Conservation (phyloP, 2,888 invertebrate genomes). For the Malachius bipustulatus region DNA sequence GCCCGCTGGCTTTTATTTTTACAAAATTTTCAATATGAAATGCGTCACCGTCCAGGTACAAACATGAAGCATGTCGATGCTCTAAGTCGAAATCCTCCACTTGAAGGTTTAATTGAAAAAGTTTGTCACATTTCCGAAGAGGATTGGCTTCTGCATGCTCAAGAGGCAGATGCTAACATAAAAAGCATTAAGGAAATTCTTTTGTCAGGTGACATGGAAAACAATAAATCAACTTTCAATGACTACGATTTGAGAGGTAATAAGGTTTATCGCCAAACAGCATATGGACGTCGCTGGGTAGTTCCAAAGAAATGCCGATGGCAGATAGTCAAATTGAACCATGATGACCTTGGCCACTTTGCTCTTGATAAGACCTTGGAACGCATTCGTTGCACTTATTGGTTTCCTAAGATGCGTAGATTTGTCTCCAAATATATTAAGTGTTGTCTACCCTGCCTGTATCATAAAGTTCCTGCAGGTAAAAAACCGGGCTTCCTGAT, state of each 20-base stretch:
- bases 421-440: slow-evolving; percentile 10
- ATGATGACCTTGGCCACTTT: slow-evolving; percentile 25
- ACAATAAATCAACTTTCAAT: slow-evolving; percentile 16
- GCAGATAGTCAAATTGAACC: slow-evolving; percentile 18
- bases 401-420: slow-evolving; percentile 23
- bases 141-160: slow-evolving; percentile 16
- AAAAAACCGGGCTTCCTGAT: slow-evolving; percentile 11
- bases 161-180: slow-evolving; percentile 13
- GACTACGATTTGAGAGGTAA: slow-evolving; percentile 15
- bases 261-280: slow-evolving; percentile 15
- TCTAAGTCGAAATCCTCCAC: slow-evolving; percentile 20
- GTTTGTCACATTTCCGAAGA: slow-evolving; percentile 11
- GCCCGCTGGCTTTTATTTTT: no score
- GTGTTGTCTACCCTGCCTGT: slow-evolving; percentile 8
- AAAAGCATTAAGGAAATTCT: slow-evolving; percentile 15
- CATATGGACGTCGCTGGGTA: slow-evolving; percentile 12
- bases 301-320: slow-evolving; percentile 21
- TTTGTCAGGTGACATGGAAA: slow-evolving; percentile 13
- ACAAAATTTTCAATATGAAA: slow-evolving; percentile 16
- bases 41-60: slow-evolving; percentile 13
- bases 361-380: slow-evolving; percentile 21
- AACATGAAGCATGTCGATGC: slow-evolving; percentile 28
- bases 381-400: slow-evolving; percentile 17
- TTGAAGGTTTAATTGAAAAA: background rate
- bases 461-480: slow-evolving; percentile 7